These are phyloP conservation scores for Brenthis hecate DNA, from an alignment of 2,888 invertebrate species.

Conservation along the genomic window DNA sequence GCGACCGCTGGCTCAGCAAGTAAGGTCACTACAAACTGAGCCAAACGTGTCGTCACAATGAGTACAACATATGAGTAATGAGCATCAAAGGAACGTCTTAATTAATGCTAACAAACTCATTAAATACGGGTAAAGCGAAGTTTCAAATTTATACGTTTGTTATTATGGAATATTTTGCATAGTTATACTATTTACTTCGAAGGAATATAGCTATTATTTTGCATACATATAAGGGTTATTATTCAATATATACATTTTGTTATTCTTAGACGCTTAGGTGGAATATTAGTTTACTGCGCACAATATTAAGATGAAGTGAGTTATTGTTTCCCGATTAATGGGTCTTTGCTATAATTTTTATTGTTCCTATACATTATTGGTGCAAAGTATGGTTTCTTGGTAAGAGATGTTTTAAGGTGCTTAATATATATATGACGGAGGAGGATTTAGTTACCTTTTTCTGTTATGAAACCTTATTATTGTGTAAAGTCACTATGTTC, in stretches of 20 bases:
- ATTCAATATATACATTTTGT: neutral
- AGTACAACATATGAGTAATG: slow-evolving; percentile 40
- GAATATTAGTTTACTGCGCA: slow-evolving; percentile 18
- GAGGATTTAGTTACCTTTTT: too few relatives aligned
- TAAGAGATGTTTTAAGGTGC: neutral
- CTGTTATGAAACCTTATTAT: too few relatives aligned
- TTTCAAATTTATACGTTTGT: slow-evolving; percentile 49
- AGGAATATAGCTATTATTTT: slow-evolving; percentile 8
- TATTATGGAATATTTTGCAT: slow-evolving; percentile 34
- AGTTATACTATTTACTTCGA: slow-evolving; percentile 12
- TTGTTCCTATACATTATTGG: neutral
- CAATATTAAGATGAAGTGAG: slow-evolving; percentile 5
- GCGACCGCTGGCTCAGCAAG: too few relatives aligned
- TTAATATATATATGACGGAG: too few relatives aligned
- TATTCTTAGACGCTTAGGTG: slow-evolving; percentile 10
- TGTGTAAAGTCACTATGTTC: too few relatives aligned
- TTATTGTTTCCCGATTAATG: slow-evolving; percentile 4
- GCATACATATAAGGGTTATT: neutral
- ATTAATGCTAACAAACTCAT: slow-evolving; percentile 52
- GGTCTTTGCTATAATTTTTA: neutral
- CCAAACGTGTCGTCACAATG: too few relatives aligned
- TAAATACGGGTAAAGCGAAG: slow-evolving; percentile 44
- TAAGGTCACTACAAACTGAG: too few relatives aligned
- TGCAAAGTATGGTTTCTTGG: neutral
- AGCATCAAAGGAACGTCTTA: slow-evolving; percentile 49